Percentiles rank a stretch among this genome's conserved stretches.
Evolutionary conservation across 1,140 invertebrate genomes (phyloP).

Genomic region (Pogonomyrmex californicus): DNA sequence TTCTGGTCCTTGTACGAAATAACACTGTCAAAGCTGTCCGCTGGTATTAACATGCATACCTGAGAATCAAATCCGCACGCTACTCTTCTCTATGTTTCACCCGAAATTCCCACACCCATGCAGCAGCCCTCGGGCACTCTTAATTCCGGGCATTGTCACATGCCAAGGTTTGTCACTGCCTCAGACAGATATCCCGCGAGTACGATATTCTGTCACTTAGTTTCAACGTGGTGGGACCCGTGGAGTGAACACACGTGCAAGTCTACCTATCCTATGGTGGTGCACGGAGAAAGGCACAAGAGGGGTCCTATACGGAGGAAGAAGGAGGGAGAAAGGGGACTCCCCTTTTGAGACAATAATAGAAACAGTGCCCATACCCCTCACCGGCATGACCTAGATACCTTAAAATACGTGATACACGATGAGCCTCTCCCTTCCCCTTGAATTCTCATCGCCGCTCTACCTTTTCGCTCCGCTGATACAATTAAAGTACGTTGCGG

Average conservation of each 20-base stretch:
- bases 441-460: slow-evolving; percentile 34
- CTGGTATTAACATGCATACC: slow-evolving; percentile 65
- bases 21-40: slow-evolving; percentile 28
- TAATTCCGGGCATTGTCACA: slow-evolving; percentile 80
- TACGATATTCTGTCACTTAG: slow-evolving; percentile 68
- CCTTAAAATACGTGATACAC: slow-evolving; percentile 83
- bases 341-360: slow-evolving; percentile 84
- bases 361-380: slow-evolving; percentile 82
- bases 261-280: slow-evolving; percentile 43
- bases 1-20: slow-evolving; percentile 13
- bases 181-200: slow-evolving; percentile 61
- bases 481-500: slow-evolving; percentile 83
- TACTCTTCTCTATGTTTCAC: slow-evolving; percentile 63
- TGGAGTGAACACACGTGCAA: slow-evolving; percentile 48
- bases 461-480: slow-evolving; percentile 65
- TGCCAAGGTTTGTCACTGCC: slow-evolving; percentile 26
- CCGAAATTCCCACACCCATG: slow-evolving; percentile 75
- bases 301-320: slow-evolving; percentile 4
- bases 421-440: slow-evolving; percentile 68
- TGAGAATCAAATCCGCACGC: slow-evolving; percentile 31
- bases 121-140: slow-evolving; percentile 54
- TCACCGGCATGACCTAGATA: slow-evolving; percentile 75
- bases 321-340: slow-evolving; percentile 60
- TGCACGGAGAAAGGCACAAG: slow-evolving; percentile 23
- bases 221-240: not conserved